Base-by-base conservation (phyloP, 1,140 invertebrate genomes). In the Lepidurus arcticus region DNA sequence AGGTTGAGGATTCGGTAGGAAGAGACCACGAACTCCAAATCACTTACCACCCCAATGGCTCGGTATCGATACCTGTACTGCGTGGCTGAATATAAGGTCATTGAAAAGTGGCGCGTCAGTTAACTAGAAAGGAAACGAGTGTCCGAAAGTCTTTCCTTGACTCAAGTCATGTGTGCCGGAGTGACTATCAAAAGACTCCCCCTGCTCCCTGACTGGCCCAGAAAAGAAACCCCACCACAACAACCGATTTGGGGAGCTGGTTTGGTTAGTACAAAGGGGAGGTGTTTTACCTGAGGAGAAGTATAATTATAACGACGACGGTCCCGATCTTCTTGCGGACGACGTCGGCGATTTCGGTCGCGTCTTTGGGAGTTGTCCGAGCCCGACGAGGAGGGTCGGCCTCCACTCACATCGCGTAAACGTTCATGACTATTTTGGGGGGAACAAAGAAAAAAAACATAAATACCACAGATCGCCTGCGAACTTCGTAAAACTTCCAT, bases 371-470 rank as follows among this genome's bases (percentile, higher is more conserved):
- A 43, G 85, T 86, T 26, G 88, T 88, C 44, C 78, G 26, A 75
- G 73, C 43, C 43, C 6, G 89, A 88, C 24, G 89, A 90, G 76
- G 89, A 85, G 16, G 88, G 85, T 81, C 89, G 86, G 77, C 88
- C 53, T 89, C 9, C 89, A 86, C 77, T 90, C 90, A 84, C 89
- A 90, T 8, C 89, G 87, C 4, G 53, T 65, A 65, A 65, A 65
- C 88, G 85, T 81, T 90, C 89, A 45, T 87, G 87, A 76, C 87
- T 89, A 0, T 88, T 88, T 11, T 88, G 88, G 11, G 88, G 88
- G 85, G 78, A 90, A 88, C 3, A 65, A 9, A 65, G 53, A 21
- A 65, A 65, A 65, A 65, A 47, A 47, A 47, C 16, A 16, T 9
- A 65, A 16, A 7, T 21, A 65, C 16, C 16, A 21, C 45, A 65